A percentile compares a stretch with the other conserved stretches of the same genome.
Conservation (phyloP, 1,140 invertebrate genomes). For the Diabrotica undecimpunctata region DNA sequence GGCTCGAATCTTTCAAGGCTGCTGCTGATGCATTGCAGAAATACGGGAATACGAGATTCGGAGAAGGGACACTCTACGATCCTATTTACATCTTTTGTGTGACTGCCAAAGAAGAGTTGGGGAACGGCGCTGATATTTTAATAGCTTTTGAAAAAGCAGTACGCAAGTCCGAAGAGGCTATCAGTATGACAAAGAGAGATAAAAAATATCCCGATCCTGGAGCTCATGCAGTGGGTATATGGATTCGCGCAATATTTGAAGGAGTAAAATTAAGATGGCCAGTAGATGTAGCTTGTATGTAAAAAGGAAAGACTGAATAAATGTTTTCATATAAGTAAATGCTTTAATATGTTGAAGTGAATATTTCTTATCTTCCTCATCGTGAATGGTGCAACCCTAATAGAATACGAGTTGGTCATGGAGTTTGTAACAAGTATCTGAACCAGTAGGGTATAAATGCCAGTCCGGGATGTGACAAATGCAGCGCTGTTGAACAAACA, state of each 20-base stretch:
- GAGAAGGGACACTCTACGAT: constrained; percentile 59
- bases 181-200: constrained; percentile 33
- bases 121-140: constrained; percentile 33
- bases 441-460: too few relatives aligned
- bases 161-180: constrained; percentile 50
- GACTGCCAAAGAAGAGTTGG: constrained; percentile 33
- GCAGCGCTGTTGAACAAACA: too few relatives aligned
- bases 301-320: background rate
- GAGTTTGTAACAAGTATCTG: too few relatives aligned
- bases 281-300: background rate
- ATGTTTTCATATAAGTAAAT: background rate
- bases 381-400: too few relatives aligned
- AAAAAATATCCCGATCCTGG: constrained; percentile 54
- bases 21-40: constrained; percentile 24
- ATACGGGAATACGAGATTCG: constrained; percentile 52
- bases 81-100: constrained; percentile 47
- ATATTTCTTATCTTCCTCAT: too few relatives aligned
- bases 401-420: too few relatives aligned
- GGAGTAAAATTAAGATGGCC: constrained; percentile 44
- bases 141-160: constrained; percentile 52
- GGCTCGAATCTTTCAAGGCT: constrained; percentile 35
- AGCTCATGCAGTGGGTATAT: constrained; percentile 58
- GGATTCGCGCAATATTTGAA: constrained; percentile 56
- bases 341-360: too few relatives aligned
- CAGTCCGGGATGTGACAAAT: too few relatives aligned